Evolutionary conservation across 2,113 vertebrate species (phyloP), one percentile per base, ranked within the genome.

Genomic region (Lophochroa leadbeateri): DNA sequence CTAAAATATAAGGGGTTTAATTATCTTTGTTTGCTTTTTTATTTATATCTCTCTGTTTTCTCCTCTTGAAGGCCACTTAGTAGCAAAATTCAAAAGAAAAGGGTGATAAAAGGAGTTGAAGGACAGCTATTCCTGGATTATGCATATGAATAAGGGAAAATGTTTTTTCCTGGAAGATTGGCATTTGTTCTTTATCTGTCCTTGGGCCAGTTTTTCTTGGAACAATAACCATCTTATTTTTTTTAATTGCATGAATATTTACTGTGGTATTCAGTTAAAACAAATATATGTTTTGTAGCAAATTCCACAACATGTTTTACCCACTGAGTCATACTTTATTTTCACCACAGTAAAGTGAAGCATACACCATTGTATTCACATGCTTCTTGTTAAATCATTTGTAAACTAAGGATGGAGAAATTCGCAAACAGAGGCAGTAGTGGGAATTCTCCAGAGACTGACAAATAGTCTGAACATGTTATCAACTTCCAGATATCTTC

Each of bases 191-290:
- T 95, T 88, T 82, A 74, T 95, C 94, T 96, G 82, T 29, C 95
- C 92, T 96, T 96, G 91, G 84, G 68, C 35, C 52, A 90, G 69
- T 93, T 96, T 94, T 97, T 9, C 76, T 77, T 82, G 89, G 90
- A 96, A 97, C 94, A 97, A 95, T 92, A 91, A 88, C 69, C 33
- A 90, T 92, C 83, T 95, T 86, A 7, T 41, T 63, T 96, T 72
- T 75, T 52, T 96, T 93, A 95, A 77, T 92, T 76, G 71, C 61
- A 20, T 97, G 95, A 97, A 76, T 97, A 95, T 97, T 93, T 94
- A 90, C 85, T 96, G 61, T 98, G 94, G 94, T 93, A 98, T 97
- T 97, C 95, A 94, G 49, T 82, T 92, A 86, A 97, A 94, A 94
- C 84, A 96, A 97, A 94, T 68, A 77, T 1, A 77, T 67, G 95